Evolutionary conservation across 1,140 invertebrate genomes (phyloP).

Genomic region (Vollenhovia emeryi): DNA sequence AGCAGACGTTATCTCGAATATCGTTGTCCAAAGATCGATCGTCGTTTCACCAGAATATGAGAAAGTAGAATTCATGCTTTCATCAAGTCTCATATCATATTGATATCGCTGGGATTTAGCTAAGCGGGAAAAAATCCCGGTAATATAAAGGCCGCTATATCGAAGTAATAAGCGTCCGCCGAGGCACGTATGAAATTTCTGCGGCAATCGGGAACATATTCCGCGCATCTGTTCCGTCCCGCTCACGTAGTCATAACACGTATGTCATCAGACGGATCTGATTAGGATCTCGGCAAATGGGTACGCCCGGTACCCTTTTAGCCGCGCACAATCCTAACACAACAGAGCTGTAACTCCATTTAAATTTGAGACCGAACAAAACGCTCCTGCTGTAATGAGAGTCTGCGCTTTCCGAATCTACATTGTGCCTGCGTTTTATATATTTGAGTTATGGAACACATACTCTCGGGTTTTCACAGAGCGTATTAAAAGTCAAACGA

Average conservation of each 20-base stretch:
- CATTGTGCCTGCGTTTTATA: not conserved
- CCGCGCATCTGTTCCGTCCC: constrained; percentile 34
- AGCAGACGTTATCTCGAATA: no score
- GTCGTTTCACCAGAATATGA: not conserved
- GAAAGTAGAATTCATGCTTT: not conserved
- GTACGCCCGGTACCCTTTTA: constrained; percentile 33
- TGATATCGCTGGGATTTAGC: not conserved
- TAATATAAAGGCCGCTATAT: constrained; percentile 3
- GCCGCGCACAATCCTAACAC: constrained; percentile 8
- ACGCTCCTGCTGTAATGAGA: not conserved
- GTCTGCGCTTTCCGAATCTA: not conserved
- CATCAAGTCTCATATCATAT: not conserved
- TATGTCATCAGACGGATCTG: constrained; percentile 57
- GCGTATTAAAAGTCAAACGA: no score
- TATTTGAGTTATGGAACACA: not conserved
- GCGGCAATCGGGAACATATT: constrained; percentile 49
- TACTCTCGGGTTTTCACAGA: not conserved
- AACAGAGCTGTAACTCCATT: constrained; percentile 1
- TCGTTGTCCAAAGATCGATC: not conserved
- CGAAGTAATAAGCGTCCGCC: constrained; percentile 4
- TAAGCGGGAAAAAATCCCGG: not conserved
- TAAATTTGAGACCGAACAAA: constrained; percentile 18
- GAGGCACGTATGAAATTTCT: constrained; percentile 34
- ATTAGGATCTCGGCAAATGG: constrained; percentile 46
- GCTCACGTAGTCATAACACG: constrained; percentile 51